Evolutionary conservation across 2,888 invertebrate genomes (phyloP), one percentile per base, ranked within the genome.

Genomic region (Ptychoptera albimana): DNA sequence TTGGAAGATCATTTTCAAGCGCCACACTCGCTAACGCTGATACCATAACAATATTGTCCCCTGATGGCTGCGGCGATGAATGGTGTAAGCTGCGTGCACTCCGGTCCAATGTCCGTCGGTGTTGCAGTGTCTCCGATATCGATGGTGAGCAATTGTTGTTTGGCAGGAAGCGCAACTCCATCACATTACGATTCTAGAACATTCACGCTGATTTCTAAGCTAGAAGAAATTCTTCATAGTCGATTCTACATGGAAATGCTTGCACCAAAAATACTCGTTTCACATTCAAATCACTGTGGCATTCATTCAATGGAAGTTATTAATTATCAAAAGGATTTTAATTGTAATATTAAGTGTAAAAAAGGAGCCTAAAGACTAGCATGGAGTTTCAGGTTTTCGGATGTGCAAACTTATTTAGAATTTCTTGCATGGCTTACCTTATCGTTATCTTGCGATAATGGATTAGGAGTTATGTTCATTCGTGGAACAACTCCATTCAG

Each of bases 381-480:
- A 23, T 23, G 23, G 23, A 23, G 7, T 23, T 7, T 23, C 7
- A 7, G 23, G 36, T 9, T 9, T 36, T 36, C 36, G 12, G 36
- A 36, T 23, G 23, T 8, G 31, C 13, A 14, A 12, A 30, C 7
- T 37, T 8, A 4, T 14, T 8, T 13, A 13, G 8, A 11, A 12
- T 14, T 39, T 16, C 39, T 11, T 5, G 9, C n/a, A 9, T 16
- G 6, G 29, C 42, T 39, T 45, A 48, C 49, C 43, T 49, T 48
- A 36, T 49, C 46, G 38, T 45, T 45, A 32, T 65, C 64, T 48
- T 63, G 60, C 0, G 64, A 62, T 45, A 66, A 51, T 1, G 66
- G 66, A 55, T 66, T 66, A 4, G 66, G 57, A 2, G 64, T 65
- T 16, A 66, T 66, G 46, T 66, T 66, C 60, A 66, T 65, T 46